Base-by-base conservation (phyloP, 92 coral and sea anemone species). In the Phenganax subtilis region DNA sequence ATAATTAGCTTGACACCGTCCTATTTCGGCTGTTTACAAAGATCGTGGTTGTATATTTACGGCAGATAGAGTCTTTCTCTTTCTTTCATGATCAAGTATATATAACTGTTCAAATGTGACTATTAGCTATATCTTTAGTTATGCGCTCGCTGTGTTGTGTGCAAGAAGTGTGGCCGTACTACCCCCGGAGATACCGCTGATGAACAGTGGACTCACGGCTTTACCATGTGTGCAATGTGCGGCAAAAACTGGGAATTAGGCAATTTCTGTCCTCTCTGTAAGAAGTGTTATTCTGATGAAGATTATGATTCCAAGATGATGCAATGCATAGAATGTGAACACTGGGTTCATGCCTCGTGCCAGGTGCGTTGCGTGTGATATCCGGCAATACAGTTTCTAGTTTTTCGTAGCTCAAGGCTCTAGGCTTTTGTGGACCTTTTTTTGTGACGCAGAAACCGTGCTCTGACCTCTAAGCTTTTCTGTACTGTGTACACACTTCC, bases 261-360 rank as follows among this genome's bases (percentile, higher is more conserved):
- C 80, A 94, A 94, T 77, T 89, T 87, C 72, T 94, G 98, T 71
- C 98, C 98, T 15, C 80, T 94, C 11, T 94, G 98, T 81, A 84
- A 94, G 69, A 94, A 94, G 30, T 92, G 97, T 72, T 94, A 94
- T 86, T 94, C 92, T 17, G 97, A 94, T 60, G 89, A 94, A 31
- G 98, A 94, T 75, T 94, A 92, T 90, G 98, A 94, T 14, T 92
- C 98, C 64, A 92, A 92, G 78, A 94, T 94, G 98, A 89, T 94
- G 90, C 97, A 92, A 75, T 94, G 98, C 81, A 90, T 85, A 6
- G 57, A 75, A 37, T 94, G 98, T 37, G 94, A 92, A 20, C 97
- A 90, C 80, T 94, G 98, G 98, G 87, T 94, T 7, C 98, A 94
- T 75, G 91, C 98, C 3, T 82, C 86, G 16, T 94, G 98, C 83